phyloP scores from a whole-genome alignment of 2,888 invertebrate species.

The Drosophila kanekoi region DNA sequence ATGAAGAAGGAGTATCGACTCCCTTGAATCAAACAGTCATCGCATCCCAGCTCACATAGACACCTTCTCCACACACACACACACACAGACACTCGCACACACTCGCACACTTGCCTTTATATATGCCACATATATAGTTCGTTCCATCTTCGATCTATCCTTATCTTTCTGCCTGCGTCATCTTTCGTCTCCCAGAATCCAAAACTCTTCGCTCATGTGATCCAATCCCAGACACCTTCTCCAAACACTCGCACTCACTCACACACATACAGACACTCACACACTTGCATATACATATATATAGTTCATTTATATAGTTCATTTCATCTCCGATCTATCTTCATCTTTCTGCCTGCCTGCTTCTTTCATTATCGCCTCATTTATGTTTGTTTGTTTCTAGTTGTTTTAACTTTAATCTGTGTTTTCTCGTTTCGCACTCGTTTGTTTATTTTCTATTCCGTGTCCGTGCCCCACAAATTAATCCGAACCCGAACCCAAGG shows the following conservation, averaged over 20 bases:
- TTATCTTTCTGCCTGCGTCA: neutral
- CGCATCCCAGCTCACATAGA: neutral
- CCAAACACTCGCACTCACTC: slow-evolving; percentile 3
- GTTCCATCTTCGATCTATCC: neutral
- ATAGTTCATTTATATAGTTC: neutral
- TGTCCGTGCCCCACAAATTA: too few species aligned
- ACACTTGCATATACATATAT: slow-evolving; percentile 12
- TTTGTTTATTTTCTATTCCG: slow-evolving; percentile 24
- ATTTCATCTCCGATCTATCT: neutral
- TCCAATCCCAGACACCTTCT: neutral
- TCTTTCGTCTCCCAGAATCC: too few species aligned
- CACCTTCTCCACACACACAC: slow-evolving; percentile 5
- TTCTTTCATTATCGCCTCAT: neutral
- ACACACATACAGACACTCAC: neutral
- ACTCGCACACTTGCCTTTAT: neutral
- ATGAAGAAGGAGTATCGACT: too few species aligned
- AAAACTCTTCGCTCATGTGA: too few species aligned
- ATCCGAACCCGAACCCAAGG: slow-evolving; percentile 86
- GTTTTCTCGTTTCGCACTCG: slow-evolving; percentile 62
- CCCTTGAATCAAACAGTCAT: too few species aligned
- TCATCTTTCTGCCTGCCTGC: slow-evolving; percentile 6
- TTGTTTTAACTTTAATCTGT: slow-evolving; percentile 54
- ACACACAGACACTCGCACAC: slow-evolving; percentile 5
- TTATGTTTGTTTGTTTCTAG: slow-evolving; percentile 37
- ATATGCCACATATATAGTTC: too few species aligned